Evolutionary conservation across 2,888 invertebrate genomes (phyloP), one percentile per base, ranked within the genome.

Genomic region (Taphrorychus bicolor): DNA sequence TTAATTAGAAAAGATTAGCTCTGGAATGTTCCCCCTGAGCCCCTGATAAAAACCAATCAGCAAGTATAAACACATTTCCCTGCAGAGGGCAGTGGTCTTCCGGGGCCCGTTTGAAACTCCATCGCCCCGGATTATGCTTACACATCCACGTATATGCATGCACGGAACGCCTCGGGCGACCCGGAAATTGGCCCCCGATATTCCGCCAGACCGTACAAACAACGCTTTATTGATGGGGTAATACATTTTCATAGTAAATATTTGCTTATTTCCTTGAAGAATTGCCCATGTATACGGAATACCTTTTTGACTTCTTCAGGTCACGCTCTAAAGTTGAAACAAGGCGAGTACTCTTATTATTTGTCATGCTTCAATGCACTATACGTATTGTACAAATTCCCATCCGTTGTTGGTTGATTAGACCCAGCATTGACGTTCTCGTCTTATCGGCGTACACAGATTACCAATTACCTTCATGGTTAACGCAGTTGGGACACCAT

Each of bases 181-280:
- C 52, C 49, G 67, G 67, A 67, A 66, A 67, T 67, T 67, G 67
- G 56, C 67, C 67, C 57, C 40, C 52, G 67, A 67, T 67, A 67
- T 57, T 57, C 62, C 41, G 48, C 56, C 49, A 60, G 63, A 56
- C 56, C 56, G 62, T 62, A 52, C 67, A 67, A 67, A 67, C 67
- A 67, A 24, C 56, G 49, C 45, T 61, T 49, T 62, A 62, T 58
- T 60, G 59, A 66, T 61, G 58, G 61, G 61, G 59, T 67, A 62
- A 62, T 67, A 62, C 67, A 23, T 62, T 42, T 62, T 52, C 67
- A 11, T 14, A 56, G 51, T 32, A 59, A 67, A 67, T 67, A 67
- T 67, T 67, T 61, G 56, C 24, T 32, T 42, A 57, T 66, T 66
- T 65, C 40, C 19, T 42, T 59, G 42, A 60, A 58, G 41, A 52